Conservation (phyloP, 1,140 invertebrate genomes). For the Bombyx mandarina region DNA sequence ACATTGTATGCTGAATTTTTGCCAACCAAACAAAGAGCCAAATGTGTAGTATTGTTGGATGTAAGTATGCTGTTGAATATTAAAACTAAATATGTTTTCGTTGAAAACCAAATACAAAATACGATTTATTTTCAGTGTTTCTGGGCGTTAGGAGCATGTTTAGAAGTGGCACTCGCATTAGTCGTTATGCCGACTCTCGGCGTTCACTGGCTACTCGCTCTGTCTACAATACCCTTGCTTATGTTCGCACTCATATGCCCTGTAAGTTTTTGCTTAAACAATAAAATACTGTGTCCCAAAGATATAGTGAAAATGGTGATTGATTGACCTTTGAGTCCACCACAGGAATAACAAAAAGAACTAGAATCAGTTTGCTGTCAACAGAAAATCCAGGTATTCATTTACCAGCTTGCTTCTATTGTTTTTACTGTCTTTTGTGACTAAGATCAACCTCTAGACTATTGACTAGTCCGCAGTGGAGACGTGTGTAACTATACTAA, state of each 20-base stretch:
- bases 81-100: not conserved
- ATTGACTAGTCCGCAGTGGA: too few species aligned
- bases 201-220: slow-evolving; percentile 90
- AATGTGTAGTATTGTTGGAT: slow-evolving; percentile 95
- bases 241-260: slow-evolving; percentile 86
- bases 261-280: slow-evolving; percentile 66
- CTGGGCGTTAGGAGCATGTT: slow-evolving; percentile 94
- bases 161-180: slow-evolving; percentile 91
- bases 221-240: slow-evolving; percentile 90
- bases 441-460: too few species aligned
- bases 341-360: too few species aligned
- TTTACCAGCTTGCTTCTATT: too few species aligned
- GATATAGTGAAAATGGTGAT: too few species aligned
- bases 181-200: slow-evolving; percentile 93
- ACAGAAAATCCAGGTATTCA: too few species aligned
- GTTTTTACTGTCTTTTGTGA: too few species aligned
- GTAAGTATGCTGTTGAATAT: slow-evolving; percentile 73
- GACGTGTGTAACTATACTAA: too few species aligned
- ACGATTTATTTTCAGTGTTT: slow-evolving; percentile 81
- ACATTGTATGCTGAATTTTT: slow-evolving; percentile 97
- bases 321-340: too few species aligned
- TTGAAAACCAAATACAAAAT: too few species aligned
- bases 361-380: too few species aligned
- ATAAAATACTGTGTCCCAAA: too few species aligned
- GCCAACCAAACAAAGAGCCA: slow-evolving; percentile 91